phyloP scores from a whole-genome alignment of 2,113 vertebrate species.

The Telmatochromis brichardi region DNA sequence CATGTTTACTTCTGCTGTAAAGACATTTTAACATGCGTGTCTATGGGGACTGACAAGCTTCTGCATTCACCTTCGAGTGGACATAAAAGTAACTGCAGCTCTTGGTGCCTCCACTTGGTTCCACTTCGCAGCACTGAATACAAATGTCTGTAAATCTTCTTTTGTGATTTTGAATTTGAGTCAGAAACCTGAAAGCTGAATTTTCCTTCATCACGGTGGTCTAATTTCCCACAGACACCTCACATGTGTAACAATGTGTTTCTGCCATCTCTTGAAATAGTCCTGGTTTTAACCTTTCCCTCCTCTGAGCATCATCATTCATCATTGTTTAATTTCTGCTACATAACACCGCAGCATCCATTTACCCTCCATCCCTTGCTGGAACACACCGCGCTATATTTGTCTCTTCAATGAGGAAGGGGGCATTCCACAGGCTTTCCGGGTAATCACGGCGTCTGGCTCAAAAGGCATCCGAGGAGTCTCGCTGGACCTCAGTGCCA shows the following conservation, averaged over 20 bases:
- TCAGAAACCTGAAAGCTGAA: not conserved
- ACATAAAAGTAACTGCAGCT: not conserved
- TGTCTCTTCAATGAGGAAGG: constrained; percentile 58
- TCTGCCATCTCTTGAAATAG: constrained; percentile 21
- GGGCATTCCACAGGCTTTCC: constrained; percentile 52
- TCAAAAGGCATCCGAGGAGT: constrained; percentile 26
- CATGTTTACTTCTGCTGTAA: not conserved
- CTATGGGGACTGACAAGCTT: not conserved
- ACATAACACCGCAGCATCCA: constrained; percentile 39
- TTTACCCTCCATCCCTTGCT: constrained; percentile 24
- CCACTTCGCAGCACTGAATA: not conserved
- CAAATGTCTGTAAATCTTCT: not conserved
- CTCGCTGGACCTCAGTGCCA: not conserved
- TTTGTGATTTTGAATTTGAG: not conserved
- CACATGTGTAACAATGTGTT: not conserved
- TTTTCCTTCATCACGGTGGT: not conserved
- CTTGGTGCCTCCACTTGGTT: not conserved
- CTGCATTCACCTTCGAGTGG: not conserved
- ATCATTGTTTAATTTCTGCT: constrained; percentile 53
- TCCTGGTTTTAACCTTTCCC: not conserved
- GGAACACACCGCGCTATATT: constrained; percentile 53
- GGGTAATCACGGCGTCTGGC: constrained; percentile 58
- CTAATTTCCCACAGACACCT: not conserved
- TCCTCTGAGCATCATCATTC: constrained; percentile 29
- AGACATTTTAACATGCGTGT: not conserved